Evolutionary conservation across 2,888 invertebrate genomes (phyloP), one percentile per base, ranked within the genome.

Genomic region (Cetonia aurata): DNA sequence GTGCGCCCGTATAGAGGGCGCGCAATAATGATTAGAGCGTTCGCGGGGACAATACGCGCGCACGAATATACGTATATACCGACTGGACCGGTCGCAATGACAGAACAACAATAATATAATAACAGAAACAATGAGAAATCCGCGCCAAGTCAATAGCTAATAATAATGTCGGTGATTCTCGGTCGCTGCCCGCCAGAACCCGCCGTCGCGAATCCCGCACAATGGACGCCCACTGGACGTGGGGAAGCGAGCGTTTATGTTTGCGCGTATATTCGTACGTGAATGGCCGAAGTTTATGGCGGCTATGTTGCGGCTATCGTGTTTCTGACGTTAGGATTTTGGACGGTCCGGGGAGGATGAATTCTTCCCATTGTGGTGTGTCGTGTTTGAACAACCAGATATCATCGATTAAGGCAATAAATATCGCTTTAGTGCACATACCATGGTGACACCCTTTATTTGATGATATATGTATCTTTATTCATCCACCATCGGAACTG

Each of bases 41-140:
- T 60, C 33, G 15, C 52, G 4, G 48, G 44, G 62, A 55, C 46
- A 44, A 74, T 74, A 72, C 73, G 74, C 69, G 67, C 25, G 3
- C 25, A 25, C 25, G 25, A 25, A 25, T 25, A 25, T n/a, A n/a
- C n/a, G n/a, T n/a, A n/a, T 25, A 25, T 25, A 25, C 25, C 25
- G 4, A n/a, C n/a, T 25, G 66, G 69, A 70, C 65, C 72, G 73
- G 71, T 66, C 68, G 73, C 75, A 75, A 71, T 75, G 76, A 76
- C 78, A 77, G 74, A 75, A 75, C 79, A 78, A 76, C 79, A 76
- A 77, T 48, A 60, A 60, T 78, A 76, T 76, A 78, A 79, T 78
- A 78, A 78, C 75, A 75, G 78, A 77, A 78, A 79, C 79, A 79
- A 79, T 77, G 76, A 77, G 74, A 75, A 76, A 77, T 78, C 76